These are phyloP conservation scores for Drosophila leonis DNA, from an alignment of 2,888 invertebrate genomes.

Conservation along the genomic window DNA sequence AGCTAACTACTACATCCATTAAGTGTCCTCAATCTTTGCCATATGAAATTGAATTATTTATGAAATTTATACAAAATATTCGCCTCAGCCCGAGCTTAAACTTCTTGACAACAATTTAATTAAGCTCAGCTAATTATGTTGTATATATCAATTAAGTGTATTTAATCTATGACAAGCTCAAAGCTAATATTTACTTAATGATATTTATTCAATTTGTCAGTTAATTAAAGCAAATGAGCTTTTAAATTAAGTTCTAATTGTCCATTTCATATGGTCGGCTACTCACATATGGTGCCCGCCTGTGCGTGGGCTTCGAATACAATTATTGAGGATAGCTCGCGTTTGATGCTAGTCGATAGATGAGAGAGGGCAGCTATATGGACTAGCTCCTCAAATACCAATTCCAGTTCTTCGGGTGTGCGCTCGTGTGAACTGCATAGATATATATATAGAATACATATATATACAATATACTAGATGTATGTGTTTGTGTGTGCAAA, in stretches of 20 bases:
- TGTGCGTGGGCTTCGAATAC: constrained; percentile 92
- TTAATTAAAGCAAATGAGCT: constrained; percentile 33
- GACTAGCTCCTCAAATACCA: constrained; percentile 93
- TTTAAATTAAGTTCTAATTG: constrained; percentile 18
- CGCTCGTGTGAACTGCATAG: constrained; percentile 89
- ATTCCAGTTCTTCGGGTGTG: constrained; percentile 91
- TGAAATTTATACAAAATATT: not conserved
- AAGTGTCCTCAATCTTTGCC: not conserved
- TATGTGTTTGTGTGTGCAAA: constrained; percentile 5
- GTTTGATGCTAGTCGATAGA: constrained; percentile 92
- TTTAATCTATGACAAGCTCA: constrained; percentile 4
- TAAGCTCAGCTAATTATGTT: not conserved
- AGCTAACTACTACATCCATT: not conserved
- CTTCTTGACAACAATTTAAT: constrained; percentile 1
- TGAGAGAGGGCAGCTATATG: constrained; percentile 93
- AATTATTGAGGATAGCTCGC: constrained; percentile 92
- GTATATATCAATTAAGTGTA: not conserved
- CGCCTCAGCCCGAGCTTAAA: not conserved
- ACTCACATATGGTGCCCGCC: constrained; percentile 92
- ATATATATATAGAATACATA: not conserved
- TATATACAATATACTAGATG: too few species aligned
- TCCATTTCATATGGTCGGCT: not conserved
- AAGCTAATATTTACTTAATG: constrained; percentile 6
- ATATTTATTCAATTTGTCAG: constrained; percentile 12
- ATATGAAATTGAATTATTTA: not conserved